phyloP scores from a whole-genome alignment of 1,140 invertebrate genomes.

The Conus betulinus region DNA sequence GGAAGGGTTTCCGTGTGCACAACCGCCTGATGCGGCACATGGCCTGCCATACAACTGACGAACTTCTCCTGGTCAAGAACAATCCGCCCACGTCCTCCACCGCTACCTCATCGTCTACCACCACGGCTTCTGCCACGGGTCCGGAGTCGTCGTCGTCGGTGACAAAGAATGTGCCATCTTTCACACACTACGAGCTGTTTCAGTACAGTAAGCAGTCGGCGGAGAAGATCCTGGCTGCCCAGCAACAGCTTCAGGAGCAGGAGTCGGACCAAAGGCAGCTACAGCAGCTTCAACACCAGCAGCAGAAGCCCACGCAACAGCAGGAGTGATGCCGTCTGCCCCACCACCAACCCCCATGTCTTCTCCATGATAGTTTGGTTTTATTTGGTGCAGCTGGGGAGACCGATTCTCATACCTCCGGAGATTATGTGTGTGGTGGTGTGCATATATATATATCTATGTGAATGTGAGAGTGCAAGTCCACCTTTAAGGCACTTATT shows the following conservation, averaged over 20 bases:
- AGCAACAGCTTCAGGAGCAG: not conserved
- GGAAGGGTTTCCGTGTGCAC: constrained; percentile 81
- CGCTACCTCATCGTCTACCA: not conserved
- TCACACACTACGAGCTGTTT: not conserved
- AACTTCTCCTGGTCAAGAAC: constrained; percentile 12
- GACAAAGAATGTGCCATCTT: not conserved
- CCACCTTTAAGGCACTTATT: too few relatives aligned
- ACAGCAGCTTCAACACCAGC: not conserved
- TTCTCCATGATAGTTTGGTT: too few relatives aligned
- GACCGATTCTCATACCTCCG: too few relatives aligned
- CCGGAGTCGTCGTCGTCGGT: not conserved
- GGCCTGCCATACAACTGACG: constrained; percentile 7
- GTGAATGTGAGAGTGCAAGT: too few relatives aligned
- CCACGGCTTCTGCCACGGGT: not conserved
- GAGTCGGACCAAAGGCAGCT: not conserved
- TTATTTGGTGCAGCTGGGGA: too few relatives aligned
- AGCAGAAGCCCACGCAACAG: not conserved
- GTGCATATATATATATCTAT: too few relatives aligned
- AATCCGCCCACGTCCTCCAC: not conserved
- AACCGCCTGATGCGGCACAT: constrained; percentile 20
- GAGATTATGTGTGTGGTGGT: too few relatives aligned
- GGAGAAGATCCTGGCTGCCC: not conserved
- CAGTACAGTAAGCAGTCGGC: constrained; percentile 19
- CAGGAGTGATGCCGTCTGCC: too few relatives aligned
- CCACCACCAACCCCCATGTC: too few relatives aligned